Evolutionary conservation across 2,113 vertebrate genomes (phyloP).

Genomic region (Eclectus roratus): DNA sequence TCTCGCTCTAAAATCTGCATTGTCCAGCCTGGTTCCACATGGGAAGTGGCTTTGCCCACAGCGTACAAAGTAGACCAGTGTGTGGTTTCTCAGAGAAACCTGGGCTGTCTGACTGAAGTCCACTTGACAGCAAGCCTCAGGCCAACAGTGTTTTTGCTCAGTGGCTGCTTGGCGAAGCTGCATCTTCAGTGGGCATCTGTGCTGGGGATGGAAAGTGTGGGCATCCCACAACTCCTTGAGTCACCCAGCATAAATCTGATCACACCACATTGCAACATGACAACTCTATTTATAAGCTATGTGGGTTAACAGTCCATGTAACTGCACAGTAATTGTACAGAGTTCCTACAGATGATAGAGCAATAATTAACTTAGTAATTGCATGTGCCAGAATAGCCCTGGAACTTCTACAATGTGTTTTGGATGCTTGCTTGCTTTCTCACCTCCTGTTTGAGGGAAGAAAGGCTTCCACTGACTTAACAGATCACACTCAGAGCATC

Average conservation of each 20-base stretch:
- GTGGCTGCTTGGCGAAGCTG: background rate
- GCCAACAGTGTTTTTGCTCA: background rate
- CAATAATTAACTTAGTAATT: background rate
- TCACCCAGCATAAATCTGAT: background rate
- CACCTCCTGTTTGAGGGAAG: background rate
- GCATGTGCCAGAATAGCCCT: background rate
- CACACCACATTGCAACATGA: background rate
- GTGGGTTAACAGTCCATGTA: background rate
- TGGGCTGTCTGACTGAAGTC: background rate
- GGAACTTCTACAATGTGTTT: background rate
- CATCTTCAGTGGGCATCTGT: background rate
- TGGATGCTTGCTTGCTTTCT: background rate
- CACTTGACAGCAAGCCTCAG: background rate
- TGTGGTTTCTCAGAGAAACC: background rate
- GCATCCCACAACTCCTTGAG: background rate
- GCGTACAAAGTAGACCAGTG: background rate
- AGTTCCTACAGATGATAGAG: background rate
- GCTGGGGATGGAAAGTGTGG: background rate
- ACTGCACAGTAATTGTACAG: background rate
- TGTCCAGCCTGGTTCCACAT: background rate
- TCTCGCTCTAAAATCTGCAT: background rate
- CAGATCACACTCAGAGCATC: background rate
- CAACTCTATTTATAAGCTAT: background rate
- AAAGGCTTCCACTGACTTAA: background rate
- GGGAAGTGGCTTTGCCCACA: slow-evolving; percentile 53